A percentile compares a stretch with the other conserved stretches of the same genome.
Evolutionary conservation across 1,140 invertebrate genomes (phyloP).

Genomic region (Gonatopus flavifemur): DNA sequence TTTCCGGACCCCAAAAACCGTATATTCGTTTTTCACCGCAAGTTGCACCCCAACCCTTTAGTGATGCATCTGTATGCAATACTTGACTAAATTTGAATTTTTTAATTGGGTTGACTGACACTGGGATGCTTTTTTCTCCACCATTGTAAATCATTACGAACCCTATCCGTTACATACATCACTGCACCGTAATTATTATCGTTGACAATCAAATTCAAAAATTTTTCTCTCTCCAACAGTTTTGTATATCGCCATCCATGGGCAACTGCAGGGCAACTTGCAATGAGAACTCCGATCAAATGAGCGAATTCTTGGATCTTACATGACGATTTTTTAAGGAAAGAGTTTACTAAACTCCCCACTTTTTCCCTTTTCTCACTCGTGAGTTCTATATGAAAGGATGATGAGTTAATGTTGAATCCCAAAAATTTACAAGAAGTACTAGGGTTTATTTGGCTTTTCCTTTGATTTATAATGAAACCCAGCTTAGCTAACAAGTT

Average conservation of each 20-base stretch:
- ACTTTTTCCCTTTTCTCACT: not conserved
- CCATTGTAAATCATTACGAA: constrained; percentile 20
- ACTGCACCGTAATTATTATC: not conserved
- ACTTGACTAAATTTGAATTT: not conserved
- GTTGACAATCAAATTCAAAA: not conserved
- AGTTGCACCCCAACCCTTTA: constrained; percentile 9
- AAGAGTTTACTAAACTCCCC: not conserved
- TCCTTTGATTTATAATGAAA: constrained; percentile 10
- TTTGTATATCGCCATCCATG: constrained; percentile 24
- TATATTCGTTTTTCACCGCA: not conserved
- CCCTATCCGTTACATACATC: not conserved
- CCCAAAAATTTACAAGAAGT: constrained; percentile 3
- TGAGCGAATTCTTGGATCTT: constrained; percentile 24
- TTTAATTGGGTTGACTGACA: constrained; percentile 13
- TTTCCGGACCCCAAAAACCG: not conserved
- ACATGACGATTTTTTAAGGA: not conserved
- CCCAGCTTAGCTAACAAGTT: constrained; percentile 6
- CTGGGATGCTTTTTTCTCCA: constrained; percentile 17
- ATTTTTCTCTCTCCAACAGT: constrained; percentile 18
- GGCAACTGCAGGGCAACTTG: constrained; percentile 14
- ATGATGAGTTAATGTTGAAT: not conserved
- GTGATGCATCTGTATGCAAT: constrained; percentile 7
- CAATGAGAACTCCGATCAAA: constrained; percentile 9
- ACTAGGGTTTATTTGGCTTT: too few relatives aligned
- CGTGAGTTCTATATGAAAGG: not conserved